Conservation (phyloP, 2,113 vertebrate species). For the Thymallus thymallus region DNA sequence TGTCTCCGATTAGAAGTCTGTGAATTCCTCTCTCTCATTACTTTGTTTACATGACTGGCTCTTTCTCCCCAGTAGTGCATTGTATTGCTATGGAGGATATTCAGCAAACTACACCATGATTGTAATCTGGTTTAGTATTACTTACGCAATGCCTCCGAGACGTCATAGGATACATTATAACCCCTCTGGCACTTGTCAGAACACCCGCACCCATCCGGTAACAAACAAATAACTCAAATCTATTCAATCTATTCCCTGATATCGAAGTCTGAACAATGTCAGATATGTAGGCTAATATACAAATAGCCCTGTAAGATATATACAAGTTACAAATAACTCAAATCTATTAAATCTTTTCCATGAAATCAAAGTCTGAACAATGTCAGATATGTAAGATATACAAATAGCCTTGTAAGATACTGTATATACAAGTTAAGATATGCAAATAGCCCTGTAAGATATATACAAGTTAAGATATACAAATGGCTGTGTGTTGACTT, state of each 20-base stretch:
- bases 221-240: slow-evolving; percentile 3
- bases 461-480: too few species aligned
- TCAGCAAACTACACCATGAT: not conserved
- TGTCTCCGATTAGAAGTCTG: slow-evolving; percentile 6
- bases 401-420: not conserved
- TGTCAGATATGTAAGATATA: not conserved
- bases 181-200: not conserved
- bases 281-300: not conserved
- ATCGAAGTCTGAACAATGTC: slow-evolving; percentile 1
- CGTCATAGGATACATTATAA: slow-evolving; percentile 5
- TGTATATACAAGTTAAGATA: too few species aligned
- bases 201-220: not conserved
- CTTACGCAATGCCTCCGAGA: not conserved
- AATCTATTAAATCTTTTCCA: not conserved
- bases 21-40: slow-evolving; percentile 32
- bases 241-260: not conserved
- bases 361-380: not conserved
- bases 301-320: too few species aligned
- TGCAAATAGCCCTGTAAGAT: not conserved
- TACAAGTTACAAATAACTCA: not conserved
- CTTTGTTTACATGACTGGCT: not conserved
- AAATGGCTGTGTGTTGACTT: not conserved
- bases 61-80: too few species aligned
- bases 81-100: not conserved
- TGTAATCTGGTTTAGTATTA: not conserved